These are phyloP conservation scores for Trinectes maculatus DNA, from an alignment of 2,113 vertebrate genomes.

Conservation along the genomic window DNA sequence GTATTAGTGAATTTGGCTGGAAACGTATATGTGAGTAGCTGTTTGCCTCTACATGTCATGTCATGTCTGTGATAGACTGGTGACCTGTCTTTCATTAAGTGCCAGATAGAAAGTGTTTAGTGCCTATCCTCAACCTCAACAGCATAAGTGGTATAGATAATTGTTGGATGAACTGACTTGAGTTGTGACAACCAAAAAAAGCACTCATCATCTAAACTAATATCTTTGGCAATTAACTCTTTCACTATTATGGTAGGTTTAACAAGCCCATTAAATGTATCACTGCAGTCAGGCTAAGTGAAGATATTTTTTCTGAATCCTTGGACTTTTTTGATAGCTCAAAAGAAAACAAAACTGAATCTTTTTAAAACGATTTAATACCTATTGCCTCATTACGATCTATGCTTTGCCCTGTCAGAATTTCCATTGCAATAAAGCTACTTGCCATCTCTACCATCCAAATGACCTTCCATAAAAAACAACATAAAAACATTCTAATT, in stretches of 20 bases:
- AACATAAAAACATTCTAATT: not conserved
- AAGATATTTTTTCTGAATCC: not conserved
- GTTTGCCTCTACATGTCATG: not conserved
- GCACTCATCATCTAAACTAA: not conserved
- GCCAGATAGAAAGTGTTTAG: not conserved
- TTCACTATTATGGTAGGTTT: too few species aligned
- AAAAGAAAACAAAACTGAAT: not conserved
- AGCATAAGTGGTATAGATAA: not conserved
- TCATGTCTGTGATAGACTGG: not conserved
- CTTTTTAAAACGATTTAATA: not conserved
- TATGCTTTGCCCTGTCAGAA: not conserved
- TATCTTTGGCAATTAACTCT: not conserved
- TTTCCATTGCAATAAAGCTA: slow-evolving; percentile 7
- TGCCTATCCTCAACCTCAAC: not conserved
- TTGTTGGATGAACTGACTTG: not conserved
- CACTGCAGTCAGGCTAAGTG: not conserved
- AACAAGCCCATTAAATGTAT: not conserved
- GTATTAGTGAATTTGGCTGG: not conserved
- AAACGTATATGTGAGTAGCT: not conserved
- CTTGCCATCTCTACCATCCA: not conserved
- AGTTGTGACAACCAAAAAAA: not conserved
- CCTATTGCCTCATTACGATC: not conserved
- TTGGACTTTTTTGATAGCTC: not conserved
- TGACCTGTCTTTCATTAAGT: not conserved
- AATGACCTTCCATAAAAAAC: not conserved